phyloP scores from a whole-genome alignment of 2,888 invertebrate species.

The Drosophila fungiperda region DNA sequence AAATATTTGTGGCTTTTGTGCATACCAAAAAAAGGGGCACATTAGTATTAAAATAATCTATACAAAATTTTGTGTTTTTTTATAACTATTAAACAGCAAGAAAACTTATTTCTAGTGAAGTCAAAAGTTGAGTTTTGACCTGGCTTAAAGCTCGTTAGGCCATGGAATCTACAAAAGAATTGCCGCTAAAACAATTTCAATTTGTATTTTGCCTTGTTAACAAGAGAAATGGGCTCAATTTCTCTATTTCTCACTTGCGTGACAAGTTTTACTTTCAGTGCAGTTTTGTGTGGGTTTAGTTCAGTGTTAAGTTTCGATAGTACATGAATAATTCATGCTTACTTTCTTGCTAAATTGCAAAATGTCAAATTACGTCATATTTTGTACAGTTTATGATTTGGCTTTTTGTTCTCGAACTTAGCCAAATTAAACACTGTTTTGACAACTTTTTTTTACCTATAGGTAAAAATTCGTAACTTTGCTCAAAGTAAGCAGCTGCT shows the following conservation, averaged over 20 bases:
- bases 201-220: slow-evolving; percentile 8
- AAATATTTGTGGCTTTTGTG: slow-evolving; percentile 62
- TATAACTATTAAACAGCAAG: slow-evolving; percentile 7
- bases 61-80: background rate
- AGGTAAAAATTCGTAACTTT: background rate
- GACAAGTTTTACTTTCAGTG: background rate
- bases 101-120: background rate
- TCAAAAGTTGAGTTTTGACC: background rate
- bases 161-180: background rate
- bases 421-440: slow-evolving; percentile 5
- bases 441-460: background rate
- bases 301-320: background rate
- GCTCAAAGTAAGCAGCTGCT: slow-evolving; percentile 8
- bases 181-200: background rate
- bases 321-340: background rate
- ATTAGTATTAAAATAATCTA: slow-evolving; percentile 8
- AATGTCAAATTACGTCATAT: background rate
- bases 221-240: background rate
- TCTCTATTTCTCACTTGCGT: too few relatives aligned
- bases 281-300: background rate
- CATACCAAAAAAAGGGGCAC: slow-evolving; percentile 15
- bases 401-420: slow-evolving; percentile 6
- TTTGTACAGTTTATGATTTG: slow-evolving; percentile 2
- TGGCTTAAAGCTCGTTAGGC: slow-evolving; percentile 29
- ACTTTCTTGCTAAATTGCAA: background rate